A percentile compares a stretch with the other conserved stretches of the same genome.
Conservation (phyloP, 2,113 vertebrate genomes). For the Pseudorectes ferrugineus region DNA sequence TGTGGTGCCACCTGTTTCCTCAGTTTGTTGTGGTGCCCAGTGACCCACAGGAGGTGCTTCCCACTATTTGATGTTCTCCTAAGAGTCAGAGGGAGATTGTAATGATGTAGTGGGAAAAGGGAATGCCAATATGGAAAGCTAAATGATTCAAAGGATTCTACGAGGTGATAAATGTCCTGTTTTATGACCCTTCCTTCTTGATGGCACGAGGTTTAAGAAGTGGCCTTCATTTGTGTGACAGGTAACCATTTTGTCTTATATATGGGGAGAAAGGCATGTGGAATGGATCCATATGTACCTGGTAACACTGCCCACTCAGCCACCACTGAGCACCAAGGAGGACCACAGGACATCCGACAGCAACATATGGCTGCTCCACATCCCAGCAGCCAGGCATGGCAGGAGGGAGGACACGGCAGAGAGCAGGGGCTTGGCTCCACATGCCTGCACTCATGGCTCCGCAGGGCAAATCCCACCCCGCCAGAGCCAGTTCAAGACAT, state of each 20-base stretch:
- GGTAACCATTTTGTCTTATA: accelerated
- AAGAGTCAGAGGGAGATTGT: not conserved
- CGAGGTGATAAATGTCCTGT: not conserved
- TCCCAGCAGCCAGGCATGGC: not conserved
- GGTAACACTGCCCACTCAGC: not conserved
- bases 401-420: not conserved
- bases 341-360: accelerated
- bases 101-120: not conserved
- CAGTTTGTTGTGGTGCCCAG: not conserved
- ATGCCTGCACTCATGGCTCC: not conserved
- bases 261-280: accelerated
- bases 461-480: not conserved
- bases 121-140: not conserved
- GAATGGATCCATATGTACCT: not conserved
- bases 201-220: not conserved
- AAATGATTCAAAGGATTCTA: not conserved
- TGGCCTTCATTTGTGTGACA: not conserved
- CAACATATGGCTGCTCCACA: not conserved
- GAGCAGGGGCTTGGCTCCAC: not conserved
- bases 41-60: not conserved
- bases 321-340: accelerated
- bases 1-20: not conserved
- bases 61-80: not conserved
- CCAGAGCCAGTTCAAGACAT: not conserved
- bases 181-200: not conserved